A percentile compares a stretch with the other conserved stretches of the same genome.
These are phyloP conservation scores for Rhinogobio ventralis DNA, from an alignment of 2,797 vertebrate species.

Conservation along the genomic window DNA sequence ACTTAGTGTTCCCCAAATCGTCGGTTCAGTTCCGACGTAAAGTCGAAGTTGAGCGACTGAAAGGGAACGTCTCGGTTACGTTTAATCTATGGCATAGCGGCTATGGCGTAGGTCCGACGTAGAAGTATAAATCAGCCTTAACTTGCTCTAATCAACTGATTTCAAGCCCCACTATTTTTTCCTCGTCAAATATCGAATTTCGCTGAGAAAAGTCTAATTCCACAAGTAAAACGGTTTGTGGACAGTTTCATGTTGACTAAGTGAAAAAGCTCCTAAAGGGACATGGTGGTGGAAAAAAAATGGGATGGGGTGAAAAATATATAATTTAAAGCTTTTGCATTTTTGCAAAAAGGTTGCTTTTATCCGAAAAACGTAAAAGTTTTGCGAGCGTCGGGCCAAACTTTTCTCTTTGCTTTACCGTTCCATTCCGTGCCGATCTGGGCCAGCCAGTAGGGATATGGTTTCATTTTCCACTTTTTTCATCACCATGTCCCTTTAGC, in stretches of 20 bases:
- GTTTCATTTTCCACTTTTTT: not conserved
- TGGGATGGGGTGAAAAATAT: not conserved
- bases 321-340: not conserved
- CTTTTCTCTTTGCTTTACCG: not conserved
- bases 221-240: not conserved
- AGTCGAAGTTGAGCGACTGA: no score
- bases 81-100: no score
- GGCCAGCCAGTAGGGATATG: no score
- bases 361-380: not conserved
- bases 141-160: not conserved
- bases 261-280: not conserved
- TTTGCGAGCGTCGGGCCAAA: not conserved
- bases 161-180: not conserved
- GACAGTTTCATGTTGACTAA: conserved; percentile 19
- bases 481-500: not conserved
- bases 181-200: not conserved
- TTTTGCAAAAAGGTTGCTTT: not conserved
- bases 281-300: not conserved
- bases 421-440: not conserved
- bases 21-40: no score
- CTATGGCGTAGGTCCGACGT: no score
- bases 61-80: no score
- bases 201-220: not conserved
- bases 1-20: no score
- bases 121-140: no score